These are phyloP conservation scores for Arenaria interpres DNA, from an alignment of 2,113 vertebrate genomes.

Conservation along the genomic window DNA sequence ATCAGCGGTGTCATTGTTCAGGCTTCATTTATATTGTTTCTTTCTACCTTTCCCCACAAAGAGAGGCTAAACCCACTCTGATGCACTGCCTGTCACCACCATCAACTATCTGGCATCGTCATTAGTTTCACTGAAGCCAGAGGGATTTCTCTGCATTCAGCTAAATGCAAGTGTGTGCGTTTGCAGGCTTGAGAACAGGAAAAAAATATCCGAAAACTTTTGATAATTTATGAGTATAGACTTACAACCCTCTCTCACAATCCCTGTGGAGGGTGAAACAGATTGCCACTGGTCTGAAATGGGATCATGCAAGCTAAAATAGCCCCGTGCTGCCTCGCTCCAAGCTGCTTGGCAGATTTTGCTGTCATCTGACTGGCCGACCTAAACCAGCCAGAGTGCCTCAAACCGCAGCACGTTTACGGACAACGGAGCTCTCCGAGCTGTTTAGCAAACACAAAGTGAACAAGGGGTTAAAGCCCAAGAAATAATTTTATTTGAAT, in stretches of 20 bases:
- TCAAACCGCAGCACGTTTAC: background rate
- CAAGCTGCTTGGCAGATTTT: background rate
- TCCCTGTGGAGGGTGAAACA: background rate
- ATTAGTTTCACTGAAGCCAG: constrained; percentile 14
- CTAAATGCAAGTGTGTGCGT: background rate
- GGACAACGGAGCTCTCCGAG: background rate
- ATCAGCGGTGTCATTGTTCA: background rate
- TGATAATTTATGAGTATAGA: background rate
- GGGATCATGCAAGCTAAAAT: background rate
- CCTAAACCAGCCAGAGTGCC: background rate
- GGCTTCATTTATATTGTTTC: background rate
- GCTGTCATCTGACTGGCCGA: background rate
- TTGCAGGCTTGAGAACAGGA: background rate
- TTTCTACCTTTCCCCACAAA: constrained; percentile 24
- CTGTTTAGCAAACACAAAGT: background rate
- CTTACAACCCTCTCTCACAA: background rate
- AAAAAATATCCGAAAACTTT: background rate
- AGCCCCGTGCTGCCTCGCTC: background rate
- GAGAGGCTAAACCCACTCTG: background rate
- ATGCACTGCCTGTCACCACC: background rate
- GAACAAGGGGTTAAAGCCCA: background rate
- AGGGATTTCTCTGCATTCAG: constrained; percentile 8
- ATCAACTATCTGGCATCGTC: background rate
- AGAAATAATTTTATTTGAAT: background rate
- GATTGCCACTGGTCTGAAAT: background rate